These are phyloP conservation scores for Diachasmimorpha longicaudata DNA, from an alignment of 1,140 invertebrate genomes.

Conservation along the genomic window DNA sequence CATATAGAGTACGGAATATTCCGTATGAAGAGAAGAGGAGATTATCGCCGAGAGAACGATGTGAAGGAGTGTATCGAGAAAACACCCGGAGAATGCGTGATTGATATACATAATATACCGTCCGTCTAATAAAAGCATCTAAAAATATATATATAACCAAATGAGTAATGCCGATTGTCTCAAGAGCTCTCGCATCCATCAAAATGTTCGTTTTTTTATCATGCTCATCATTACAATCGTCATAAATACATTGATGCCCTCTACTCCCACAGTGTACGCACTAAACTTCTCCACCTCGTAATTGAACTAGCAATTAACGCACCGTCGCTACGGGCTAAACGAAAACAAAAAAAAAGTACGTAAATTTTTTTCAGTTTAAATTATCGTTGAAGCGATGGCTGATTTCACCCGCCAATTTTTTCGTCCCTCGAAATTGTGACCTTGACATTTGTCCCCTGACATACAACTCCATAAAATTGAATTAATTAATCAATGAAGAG, in stretches of 20 bases:
- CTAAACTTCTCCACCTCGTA: neutral
- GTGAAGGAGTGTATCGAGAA: neutral
- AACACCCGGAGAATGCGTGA: neutral
- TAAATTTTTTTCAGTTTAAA: too few species aligned
- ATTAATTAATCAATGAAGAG: neutral
- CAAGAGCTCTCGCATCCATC: neutral
- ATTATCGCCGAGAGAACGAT: neutral
- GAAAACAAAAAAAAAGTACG: too few species aligned
- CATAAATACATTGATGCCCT: neutral
- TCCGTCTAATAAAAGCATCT: neutral
- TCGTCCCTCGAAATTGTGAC: neutral
- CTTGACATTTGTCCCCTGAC: neutral
- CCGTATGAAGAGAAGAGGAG: neutral
- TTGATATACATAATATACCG: neutral
- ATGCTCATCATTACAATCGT: neutral
- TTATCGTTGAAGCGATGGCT: neutral
- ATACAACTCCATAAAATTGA: neutral
- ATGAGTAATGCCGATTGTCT: neutral
- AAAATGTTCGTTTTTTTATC: neutral
- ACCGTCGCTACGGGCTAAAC: too few species aligned
- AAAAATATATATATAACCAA: neutral
- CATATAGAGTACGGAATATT: neutral
- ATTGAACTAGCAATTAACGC: neutral
- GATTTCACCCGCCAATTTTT: neutral
- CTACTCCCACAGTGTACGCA: neutral